A percentile compares a stretch with the other conserved stretches of the same genome.
Conservation (phyloP, 1,140 invertebrate species). For the Rhysida immarginata region DNA sequence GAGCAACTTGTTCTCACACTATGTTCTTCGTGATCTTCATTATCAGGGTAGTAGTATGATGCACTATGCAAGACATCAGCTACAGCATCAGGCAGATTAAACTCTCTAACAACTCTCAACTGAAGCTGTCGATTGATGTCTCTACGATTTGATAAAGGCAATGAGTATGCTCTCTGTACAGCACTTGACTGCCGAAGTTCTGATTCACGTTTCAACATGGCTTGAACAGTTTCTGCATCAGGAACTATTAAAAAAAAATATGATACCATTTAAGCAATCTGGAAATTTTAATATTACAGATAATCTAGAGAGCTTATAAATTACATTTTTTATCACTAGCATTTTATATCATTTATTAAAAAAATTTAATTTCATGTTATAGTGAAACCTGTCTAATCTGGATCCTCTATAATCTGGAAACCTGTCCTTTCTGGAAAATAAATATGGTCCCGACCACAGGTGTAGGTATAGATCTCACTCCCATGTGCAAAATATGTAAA, state of each 20-base stretch:
- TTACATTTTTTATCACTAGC: too few relatives aligned
- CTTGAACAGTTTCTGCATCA: conserved; percentile 51
- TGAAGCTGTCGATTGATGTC: conserved; percentile 64
- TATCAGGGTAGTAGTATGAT: conserved; percentile 1
- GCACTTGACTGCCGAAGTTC: conserved; percentile 64
- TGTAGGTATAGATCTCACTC: too few relatives aligned
- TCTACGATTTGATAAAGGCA: conserved; percentile 55
- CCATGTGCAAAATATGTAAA: too few relatives aligned
- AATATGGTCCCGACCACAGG: too few relatives aligned
- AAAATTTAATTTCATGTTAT: too few relatives aligned
- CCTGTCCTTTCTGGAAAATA: too few relatives aligned
- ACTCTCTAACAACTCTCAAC: conserved; percentile 77
- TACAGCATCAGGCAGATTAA: conserved; percentile 80
- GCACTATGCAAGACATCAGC: conserved; percentile 56
- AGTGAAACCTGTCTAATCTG: too few relatives aligned
- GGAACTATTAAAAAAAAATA: conserved; percentile 39
- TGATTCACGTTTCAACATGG: conserved; percentile 70
- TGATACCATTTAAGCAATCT: too few relatives aligned
- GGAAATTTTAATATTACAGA: too few relatives aligned
- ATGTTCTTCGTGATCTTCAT: not conserved
- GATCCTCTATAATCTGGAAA: too few relatives aligned
- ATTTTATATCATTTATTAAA: too few relatives aligned
- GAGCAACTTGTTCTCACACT: not conserved
- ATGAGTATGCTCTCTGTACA: conserved; percentile 54
- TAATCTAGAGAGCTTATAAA: too few relatives aligned